Conservation (phyloP, 2,113 vertebrate species). For the Sorex araneus region DNA sequence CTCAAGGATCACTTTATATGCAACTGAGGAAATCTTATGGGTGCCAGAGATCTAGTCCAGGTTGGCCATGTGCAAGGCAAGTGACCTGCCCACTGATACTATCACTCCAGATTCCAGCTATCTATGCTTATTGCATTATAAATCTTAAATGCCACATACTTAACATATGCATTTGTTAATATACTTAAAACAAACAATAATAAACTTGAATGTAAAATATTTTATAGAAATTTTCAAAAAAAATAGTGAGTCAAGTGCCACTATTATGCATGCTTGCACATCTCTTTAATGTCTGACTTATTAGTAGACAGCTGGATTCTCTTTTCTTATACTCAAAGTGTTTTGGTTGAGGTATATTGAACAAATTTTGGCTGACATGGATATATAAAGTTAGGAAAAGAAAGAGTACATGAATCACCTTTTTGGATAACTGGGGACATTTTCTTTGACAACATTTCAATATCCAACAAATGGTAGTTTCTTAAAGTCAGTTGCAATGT, state of each 20-base stretch:
- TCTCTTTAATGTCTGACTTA: not conserved
- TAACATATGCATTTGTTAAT: not conserved
- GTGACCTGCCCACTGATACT: too few species aligned
- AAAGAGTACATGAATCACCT: not conserved
- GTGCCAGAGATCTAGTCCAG: too few species aligned
- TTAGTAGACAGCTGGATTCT: not conserved
- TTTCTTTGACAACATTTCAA: constrained; percentile 46
- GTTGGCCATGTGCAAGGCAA: too few species aligned
- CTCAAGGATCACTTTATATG: too few species aligned
- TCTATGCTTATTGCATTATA: not conserved
- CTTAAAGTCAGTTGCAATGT: not conserved
- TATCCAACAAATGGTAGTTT: constrained; percentile 31
- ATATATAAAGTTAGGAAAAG: not conserved
- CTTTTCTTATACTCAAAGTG: not conserved
- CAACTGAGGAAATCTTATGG: too few species aligned
- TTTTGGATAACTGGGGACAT: not conserved
- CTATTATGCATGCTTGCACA: not conserved
- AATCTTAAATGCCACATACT: not conserved
- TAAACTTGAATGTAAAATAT: constrained; percentile 23
- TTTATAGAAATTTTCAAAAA: not conserved
- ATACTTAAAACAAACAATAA: constrained; percentile 13
- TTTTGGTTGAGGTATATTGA: not conserved
- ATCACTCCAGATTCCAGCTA: too few species aligned
- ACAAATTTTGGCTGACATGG: not conserved
- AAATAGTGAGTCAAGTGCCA: not conserved